Percentiles rank a stretch among this genome's conserved stretches.
phyloP scores from a whole-genome alignment of 2,888 invertebrate genomes.

The Tethea ocularis region DNA sequence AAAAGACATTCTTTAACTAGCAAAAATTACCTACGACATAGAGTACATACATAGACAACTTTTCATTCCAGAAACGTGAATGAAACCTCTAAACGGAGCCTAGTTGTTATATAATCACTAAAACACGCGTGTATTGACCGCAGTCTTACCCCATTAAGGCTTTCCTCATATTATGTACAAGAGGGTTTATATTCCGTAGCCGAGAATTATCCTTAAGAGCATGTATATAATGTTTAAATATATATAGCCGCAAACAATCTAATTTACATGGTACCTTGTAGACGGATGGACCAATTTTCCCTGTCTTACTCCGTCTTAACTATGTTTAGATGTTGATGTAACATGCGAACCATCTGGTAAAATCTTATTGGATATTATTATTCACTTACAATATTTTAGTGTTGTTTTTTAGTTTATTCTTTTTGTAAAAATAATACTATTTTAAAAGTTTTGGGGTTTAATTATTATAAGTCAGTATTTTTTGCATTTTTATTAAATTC shows the following conservation, averaged over 20 bases:
- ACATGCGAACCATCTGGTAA: not conserved
- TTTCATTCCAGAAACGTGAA: no score
- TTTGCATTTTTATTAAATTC: no score
- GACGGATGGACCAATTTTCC: constrained; percentile 65
- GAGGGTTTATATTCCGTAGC: not conserved
- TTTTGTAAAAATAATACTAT: no score
- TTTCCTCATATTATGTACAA: not conserved
- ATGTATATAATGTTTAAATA: constrained; percentile 55
- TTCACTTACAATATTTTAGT: not conserved
- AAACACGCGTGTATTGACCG: not conserved
- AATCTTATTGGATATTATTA: constrained; percentile 3
- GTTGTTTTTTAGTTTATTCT: not conserved
- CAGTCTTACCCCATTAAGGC: not conserved
- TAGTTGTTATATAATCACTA: no score
- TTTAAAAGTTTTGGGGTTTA: no score
- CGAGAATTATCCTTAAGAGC: constrained; percentile 16
- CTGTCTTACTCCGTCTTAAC: constrained; percentile 55
- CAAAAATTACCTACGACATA: no score
- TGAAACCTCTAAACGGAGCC: no score
- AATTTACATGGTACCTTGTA: constrained; percentile 61
- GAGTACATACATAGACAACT: no score
- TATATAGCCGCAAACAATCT: constrained; percentile 64
- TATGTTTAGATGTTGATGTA: constrained; percentile 34
- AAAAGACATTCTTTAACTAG: no score
- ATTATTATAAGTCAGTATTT: no score